Conservation (phyloP, 2,888 invertebrate species). For the Mechanitis messenoides region DNA sequence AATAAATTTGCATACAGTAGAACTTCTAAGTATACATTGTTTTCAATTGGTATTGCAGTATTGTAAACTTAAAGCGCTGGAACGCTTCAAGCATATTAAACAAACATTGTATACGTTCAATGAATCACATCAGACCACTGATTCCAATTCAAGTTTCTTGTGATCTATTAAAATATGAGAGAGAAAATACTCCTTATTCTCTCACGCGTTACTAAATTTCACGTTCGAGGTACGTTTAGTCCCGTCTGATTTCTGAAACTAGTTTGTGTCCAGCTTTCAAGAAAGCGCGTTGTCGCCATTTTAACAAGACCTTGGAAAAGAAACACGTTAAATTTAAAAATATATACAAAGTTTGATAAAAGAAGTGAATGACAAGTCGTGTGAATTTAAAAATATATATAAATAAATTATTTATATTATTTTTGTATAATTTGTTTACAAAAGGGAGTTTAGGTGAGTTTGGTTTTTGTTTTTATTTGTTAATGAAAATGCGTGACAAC, state of each 20-base stretch:
- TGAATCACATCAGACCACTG: not conserved
- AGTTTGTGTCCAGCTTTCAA: constrained; percentile 2
- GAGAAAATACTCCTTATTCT: not conserved
- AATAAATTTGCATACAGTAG: too few relatives aligned
- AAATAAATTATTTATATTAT: too few relatives aligned
- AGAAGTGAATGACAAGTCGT: too few relatives aligned
- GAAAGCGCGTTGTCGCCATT: not conserved
- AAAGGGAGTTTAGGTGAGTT: not conserved
- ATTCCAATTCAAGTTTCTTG: constrained; percentile 3
- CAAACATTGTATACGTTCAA: not conserved
- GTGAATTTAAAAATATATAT: too few relatives aligned
- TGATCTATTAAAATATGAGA: constrained; percentile 5
- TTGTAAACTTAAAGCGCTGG: too few relatives aligned
- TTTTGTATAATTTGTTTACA: too few relatives aligned
- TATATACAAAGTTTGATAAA: too few relatives aligned
- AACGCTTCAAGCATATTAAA: not conserved
- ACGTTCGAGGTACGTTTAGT: constrained; percentile 7
- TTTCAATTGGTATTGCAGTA: too few relatives aligned
- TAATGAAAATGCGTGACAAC: constrained; percentile 4
- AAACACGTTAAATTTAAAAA: constrained; percentile 1
- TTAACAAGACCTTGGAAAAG: not conserved
- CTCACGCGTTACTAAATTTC: constrained; percentile 9
- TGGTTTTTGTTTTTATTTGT: not conserved
- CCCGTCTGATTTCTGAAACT: not conserved
- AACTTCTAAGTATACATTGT: too few relatives aligned